phyloP scores from a whole-genome alignment of 1,140 invertebrate species.

The Drosophila sp. region DNA sequence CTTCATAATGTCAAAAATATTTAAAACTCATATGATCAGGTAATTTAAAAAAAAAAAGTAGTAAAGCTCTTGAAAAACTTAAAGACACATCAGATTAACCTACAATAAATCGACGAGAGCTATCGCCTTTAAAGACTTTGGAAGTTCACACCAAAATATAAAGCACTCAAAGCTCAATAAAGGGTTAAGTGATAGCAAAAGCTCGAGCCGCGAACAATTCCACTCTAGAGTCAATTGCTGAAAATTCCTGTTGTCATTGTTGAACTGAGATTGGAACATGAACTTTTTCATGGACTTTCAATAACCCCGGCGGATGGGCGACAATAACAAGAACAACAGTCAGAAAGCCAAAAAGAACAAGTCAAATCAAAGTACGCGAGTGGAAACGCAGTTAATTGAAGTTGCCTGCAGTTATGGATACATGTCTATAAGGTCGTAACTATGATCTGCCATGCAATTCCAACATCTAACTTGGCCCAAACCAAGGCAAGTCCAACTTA shows the following conservation, averaged over 20 bases:
- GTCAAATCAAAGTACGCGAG: slow-evolving; percentile 33
- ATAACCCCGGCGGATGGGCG: slow-evolving; percentile 55
- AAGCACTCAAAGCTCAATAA: too few relatives aligned
- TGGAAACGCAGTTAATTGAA: slow-evolving; percentile 47
- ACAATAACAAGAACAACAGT: neutral
- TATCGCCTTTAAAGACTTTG: too few relatives aligned
- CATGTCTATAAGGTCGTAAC: neutral
- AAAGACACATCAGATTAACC: too few relatives aligned
- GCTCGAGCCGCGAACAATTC: neutral
- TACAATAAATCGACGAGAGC: too few relatives aligned
- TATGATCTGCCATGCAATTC: slow-evolving; percentile 10
- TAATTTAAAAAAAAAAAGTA: too few relatives aligned
- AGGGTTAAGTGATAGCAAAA: neutral
- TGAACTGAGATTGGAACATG: slow-evolving; percentile 35
- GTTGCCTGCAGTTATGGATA: slow-evolving; percentile 35
- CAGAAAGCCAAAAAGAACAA: slow-evolving; percentile 3
- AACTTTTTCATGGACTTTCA: slow-evolving; percentile 58
- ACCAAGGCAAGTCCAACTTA: neutral
- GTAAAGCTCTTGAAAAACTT: too few relatives aligned
- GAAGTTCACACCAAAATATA: too few relatives aligned
- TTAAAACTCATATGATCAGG: too few relatives aligned
- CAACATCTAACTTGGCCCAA: slow-evolving; percentile 1
- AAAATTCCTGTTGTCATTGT: neutral
- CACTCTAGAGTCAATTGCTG: neutral
- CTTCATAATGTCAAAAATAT: too few relatives aligned